Evolutionary conservation across 2,113 vertebrate genomes (phyloP).

Genomic region (Gambusia holbrooki): DNA sequence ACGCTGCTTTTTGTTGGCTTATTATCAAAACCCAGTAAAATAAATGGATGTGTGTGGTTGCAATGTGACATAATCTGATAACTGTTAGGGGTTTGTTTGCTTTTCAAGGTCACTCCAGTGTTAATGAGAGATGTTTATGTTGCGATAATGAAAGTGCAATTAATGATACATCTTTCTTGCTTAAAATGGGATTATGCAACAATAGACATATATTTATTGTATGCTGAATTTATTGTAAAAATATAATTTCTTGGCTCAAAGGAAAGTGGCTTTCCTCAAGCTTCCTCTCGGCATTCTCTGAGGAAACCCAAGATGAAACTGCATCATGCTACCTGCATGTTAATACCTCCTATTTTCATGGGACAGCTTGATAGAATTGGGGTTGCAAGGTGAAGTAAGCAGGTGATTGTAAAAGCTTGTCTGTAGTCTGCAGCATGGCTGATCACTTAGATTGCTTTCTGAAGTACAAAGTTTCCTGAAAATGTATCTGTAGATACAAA

Average conservation of each 20-base stretch:
- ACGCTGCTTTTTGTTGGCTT: neutral
- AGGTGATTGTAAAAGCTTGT: slow-evolving; percentile 49
- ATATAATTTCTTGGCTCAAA: too few relatives aligned
- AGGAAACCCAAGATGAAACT: slow-evolving; percentile 6
- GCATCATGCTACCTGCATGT: slow-evolving; percentile 13
- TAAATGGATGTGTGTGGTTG: neutral
- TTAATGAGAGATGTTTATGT: too few relatives aligned
- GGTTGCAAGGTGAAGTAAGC: slow-evolving; percentile 39
- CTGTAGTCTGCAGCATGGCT: slow-evolving; percentile 35
- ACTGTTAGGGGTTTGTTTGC: neutral
- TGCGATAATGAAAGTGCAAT: neutral
- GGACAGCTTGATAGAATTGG: slow-evolving; percentile 39
- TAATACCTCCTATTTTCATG: slow-evolving; percentile 33
- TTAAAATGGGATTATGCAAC: too few relatives aligned
- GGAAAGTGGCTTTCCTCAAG: too few relatives aligned
- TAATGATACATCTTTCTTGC: neutral
- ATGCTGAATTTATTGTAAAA: too few relatives aligned
- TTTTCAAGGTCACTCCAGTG: neutral
- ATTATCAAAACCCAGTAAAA: neutral
- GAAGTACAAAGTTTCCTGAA: slow-evolving; percentile 17
- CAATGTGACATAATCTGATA: neutral
- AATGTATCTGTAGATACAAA: neutral
- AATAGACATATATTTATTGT: too few relatives aligned
- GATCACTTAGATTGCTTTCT: slow-evolving; percentile 23
- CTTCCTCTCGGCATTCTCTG: too few relatives aligned